Conservation (phyloP, 1,140 invertebrate genomes). For the Brachionus koreanus region DNA sequence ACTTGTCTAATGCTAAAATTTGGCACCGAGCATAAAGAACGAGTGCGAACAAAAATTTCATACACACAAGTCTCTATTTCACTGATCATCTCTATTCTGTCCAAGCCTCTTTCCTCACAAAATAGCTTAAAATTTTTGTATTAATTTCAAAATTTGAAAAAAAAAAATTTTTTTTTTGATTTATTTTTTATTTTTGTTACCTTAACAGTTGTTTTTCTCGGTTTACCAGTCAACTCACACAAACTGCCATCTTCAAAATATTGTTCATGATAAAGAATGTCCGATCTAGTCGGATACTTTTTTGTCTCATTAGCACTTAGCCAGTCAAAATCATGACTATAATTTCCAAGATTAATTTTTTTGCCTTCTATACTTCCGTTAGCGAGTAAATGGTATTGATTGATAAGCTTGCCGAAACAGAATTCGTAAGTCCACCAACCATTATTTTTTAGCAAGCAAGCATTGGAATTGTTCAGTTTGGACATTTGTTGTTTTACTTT, state of each 20-base stretch:
- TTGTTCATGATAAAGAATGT: conserved; percentile 33
- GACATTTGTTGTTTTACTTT: neutral
- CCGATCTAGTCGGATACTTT: neutral
- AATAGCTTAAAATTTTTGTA: neutral
- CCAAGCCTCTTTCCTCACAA: conserved; percentile 9
- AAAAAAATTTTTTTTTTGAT: too few species aligned
- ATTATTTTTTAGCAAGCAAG: conserved; percentile 4
- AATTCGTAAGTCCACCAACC: conserved; percentile 59
- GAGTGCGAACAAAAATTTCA: neutral
- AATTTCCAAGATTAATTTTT: conserved; percentile 26
- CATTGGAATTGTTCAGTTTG: neutral
- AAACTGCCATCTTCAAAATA: conserved; percentile 14
- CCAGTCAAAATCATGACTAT: conserved; percentile 33
- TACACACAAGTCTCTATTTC: conserved; percentile 44
- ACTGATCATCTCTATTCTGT: conserved; percentile 15
- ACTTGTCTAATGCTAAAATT: conserved; percentile 27
- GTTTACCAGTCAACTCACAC: conserved; percentile 23
- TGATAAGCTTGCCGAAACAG: conserved; percentile 54
- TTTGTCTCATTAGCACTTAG: neutral
- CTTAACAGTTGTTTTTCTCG: conserved; percentile 30
- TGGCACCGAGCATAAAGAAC: neutral
- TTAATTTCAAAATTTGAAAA: too few species aligned
- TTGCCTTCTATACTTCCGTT: conserved; percentile 11
- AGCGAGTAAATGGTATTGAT: conserved; percentile 56
- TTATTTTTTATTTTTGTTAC: neutral